Base-by-base conservation (phyloP, 2,888 invertebrate genomes). In the Agonopterix heracliana region DNA sequence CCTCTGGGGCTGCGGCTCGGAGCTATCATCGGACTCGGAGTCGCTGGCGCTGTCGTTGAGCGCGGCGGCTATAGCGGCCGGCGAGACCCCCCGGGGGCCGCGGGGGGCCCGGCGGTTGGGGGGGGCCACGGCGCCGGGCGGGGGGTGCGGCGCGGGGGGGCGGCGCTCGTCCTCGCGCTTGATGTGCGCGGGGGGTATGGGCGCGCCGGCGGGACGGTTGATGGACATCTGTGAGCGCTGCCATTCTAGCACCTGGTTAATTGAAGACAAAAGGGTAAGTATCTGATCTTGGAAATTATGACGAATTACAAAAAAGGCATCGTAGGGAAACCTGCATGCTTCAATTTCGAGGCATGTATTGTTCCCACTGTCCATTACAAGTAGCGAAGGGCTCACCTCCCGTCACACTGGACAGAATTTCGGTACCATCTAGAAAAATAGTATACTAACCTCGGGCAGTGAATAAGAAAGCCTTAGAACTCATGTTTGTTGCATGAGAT, bases 21-120 rank as follows among this genome's bases (percentile, higher is more conserved):
- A 70, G 53, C 71, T 73, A 5, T 72, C 77, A 10, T 78, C 79
- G 0, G 63, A 61, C 49, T 75, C 75, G 0, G 66, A 66, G 8
- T 81, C 83, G 5, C 68, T 70, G 14, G 74, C 81, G 9, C 63
- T 64, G 44, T 81, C 80, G 48, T 68, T 61, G 55, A 80, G 58
- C 55, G 82, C 71, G 56, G 85, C 74, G 53, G 80, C 61, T 58
- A 87, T 64, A 61, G 80, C 69, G 43, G 81, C 66, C 61, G 90
- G 69, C 52, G 90, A 83, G 17, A 85, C 85, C 57, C 51, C 45
- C 41, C 92, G 88, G 74, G 93, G 93, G 0, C 93, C 93, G 46
- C 94, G 81, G 26, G 7, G 5, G 5, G 26, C 5, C 38, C 93
- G 93, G 75, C 94, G 84, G n/a, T n/a, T n/a, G 58, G 89, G 79